These are phyloP conservation scores for Sternotherus odoratus DNA, from an alignment of 2,797 vertebrate genomes.

Conservation along the genomic window DNA sequence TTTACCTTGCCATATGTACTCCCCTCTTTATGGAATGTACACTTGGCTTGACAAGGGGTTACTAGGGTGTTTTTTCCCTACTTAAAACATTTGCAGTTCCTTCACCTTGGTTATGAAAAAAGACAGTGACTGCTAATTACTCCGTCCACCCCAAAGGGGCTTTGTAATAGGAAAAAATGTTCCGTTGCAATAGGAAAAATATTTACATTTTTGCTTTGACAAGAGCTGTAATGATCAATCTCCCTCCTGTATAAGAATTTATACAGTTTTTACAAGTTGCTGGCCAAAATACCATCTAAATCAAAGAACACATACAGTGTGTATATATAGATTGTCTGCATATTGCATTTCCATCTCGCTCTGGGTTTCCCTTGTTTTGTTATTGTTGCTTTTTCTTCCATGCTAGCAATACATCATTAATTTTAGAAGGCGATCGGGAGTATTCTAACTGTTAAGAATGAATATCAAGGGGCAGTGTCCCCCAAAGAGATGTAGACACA, in stretches of 20 bases:
- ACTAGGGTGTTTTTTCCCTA: neutral
- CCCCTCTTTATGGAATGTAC: slow-evolving; percentile 56
- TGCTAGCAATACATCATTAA: neutral
- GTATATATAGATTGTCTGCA: slow-evolving; percentile 12
- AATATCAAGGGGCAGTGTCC: slow-evolving; percentile 25
- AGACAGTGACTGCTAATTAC: neutral
- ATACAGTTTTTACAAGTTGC: slow-evolving; percentile 10
- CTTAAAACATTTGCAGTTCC: slow-evolving; percentile 34
- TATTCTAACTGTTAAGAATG: neutral
- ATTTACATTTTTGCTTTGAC: slow-evolving; percentile 32
- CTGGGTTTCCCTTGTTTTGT: slow-evolving; percentile 46
- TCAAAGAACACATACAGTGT: slow-evolving; percentile 28
- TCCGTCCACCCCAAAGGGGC: neutral
- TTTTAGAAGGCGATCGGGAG: neutral
- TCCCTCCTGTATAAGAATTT: neutral
- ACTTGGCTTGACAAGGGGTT: slow-evolving; percentile 51
- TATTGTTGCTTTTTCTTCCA: slow-evolving; percentile 28
- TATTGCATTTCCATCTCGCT: slow-evolving; percentile 16
- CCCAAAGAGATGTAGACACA: neutral
- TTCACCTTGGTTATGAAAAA: slow-evolving; percentile 20
- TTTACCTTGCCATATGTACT: slow-evolving; percentile 52
- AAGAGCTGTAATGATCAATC: neutral
- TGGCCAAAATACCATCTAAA: neutral
- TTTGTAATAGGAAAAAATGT: neutral
- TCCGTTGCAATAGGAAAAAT: slow-evolving; percentile 18